Base-by-base conservation (phyloP, 2,113 vertebrate species). In the Chauna torquata region DNA sequence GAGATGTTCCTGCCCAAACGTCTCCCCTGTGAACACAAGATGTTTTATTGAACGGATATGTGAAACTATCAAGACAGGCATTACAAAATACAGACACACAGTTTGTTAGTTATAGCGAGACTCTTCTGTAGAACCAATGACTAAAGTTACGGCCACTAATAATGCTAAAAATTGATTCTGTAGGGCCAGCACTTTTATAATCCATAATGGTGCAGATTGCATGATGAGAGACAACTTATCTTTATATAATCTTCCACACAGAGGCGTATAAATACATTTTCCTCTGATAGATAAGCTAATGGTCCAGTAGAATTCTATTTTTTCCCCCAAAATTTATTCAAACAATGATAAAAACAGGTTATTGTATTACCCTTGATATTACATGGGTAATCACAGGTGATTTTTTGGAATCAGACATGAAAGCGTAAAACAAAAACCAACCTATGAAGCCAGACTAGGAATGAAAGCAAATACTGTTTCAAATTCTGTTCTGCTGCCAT, bases 261-360 rank as follows among this genome's bases (percentile, higher is more conserved):
- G 77, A 87, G 82, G 83, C 89, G 92, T 91, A 94, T 92, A 97
- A 94, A 95, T 91, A 79, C 5, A 86, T 93, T 95, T 96, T 91
- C 81, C 34, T 74, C 85, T 93, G 81, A 92, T 76, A 92, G 76
- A 84, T 86, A 97, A 97, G 62, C 87, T 92, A 97, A 97, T 83
- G 90, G 70, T 76, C 91, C 79, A 94, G 54, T 34, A 97, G 82
- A 95, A 97, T 95, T 94, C 82, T 95, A 90, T 75, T 70, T 81
- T 97, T 77, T 94, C 91, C 81, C 81, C 24, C 45, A 79, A 93
- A 92, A 79, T 79, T 74, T 95, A 92, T 92, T 98, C 91, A 97
- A 98, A 64, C 59, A 75, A 40, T 19, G 24, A 76, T 80, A 96
- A 97, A 96, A 97, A 78, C 54, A 64, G 22, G 47, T 64, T 94